Conservation (phyloP, 2,888 invertebrate species). For the Kuschelorhynchus macadamiae region DNA sequence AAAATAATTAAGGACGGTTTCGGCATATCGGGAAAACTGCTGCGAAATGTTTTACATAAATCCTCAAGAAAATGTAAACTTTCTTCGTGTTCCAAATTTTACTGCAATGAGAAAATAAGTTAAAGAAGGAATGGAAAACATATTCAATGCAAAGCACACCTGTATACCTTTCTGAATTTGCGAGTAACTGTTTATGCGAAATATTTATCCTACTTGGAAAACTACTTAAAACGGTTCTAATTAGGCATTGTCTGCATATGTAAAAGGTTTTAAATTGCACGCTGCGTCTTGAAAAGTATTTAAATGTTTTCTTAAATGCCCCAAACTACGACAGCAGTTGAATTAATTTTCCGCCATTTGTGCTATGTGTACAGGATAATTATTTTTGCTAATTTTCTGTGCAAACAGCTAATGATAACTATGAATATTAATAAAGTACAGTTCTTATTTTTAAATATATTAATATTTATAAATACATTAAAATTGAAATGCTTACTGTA, state of each 20-base stretch:
- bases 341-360: constrained; percentile 21
- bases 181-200: constrained; percentile 30
- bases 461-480: too few species aligned
- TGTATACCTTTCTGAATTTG: constrained; percentile 6
- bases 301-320: constrained; percentile 19
- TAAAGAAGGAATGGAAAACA: neutral
- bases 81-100: neutral
- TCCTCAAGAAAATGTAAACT: too few species aligned
- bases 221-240: constrained; percentile 33
- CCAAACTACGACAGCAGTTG: constrained; percentile 6
- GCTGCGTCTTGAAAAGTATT: constrained; percentile 25
- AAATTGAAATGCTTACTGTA: too few species aligned
- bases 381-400: too few species aligned
- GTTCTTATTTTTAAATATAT: too few species aligned
- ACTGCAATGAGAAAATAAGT: neutral
- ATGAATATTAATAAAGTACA: too few species aligned
- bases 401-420: too few species aligned
- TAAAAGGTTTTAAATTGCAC: constrained; percentile 21
- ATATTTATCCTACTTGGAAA: constrained; percentile 30
- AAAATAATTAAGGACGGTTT: too few species aligned
- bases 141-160: neutral
- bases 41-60: neutral
- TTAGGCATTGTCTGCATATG: constrained; percentile 37
- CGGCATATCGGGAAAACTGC: too few species aligned
- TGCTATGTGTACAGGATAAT: too few species aligned